Evolutionary conservation across 2,888 invertebrate genomes (phyloP).

Genomic region (Pomacea canaliculata): DNA sequence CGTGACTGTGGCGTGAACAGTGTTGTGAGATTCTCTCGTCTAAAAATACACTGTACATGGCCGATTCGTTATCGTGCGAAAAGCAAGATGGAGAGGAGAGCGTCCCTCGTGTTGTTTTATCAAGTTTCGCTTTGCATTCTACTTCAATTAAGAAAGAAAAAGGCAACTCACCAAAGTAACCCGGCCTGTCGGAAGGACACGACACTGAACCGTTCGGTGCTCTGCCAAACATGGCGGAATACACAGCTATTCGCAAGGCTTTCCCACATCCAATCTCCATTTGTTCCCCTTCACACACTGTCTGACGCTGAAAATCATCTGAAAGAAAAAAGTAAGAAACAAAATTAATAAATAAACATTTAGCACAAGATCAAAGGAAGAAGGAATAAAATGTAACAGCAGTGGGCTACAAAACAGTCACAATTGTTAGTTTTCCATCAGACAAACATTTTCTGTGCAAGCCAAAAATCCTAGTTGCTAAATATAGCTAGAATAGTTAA

Average conservation of each 20-base stretch:
- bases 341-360: not conserved
- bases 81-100: too few species aligned
- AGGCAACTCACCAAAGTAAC: slow-evolving; percentile 36
- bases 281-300: slow-evolving; percentile 92
- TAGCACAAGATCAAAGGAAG: not conserved
- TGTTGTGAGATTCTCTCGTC: too few species aligned
- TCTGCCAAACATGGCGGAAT: slow-evolving; percentile 91
- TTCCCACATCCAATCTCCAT: slow-evolving; percentile 86
- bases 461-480: too few species aligned
- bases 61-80: too few species aligned
- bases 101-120: too few species aligned
- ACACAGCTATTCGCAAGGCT: slow-evolving; percentile 89
- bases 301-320: slow-evolving; percentile 95
- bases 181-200: slow-evolving; percentile 42
- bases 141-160: not conserved
- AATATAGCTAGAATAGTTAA: too few species aligned
- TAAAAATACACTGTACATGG: too few species aligned
- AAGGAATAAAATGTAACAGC: too few species aligned
- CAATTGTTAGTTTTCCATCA: too few species aligned
- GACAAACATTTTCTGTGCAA: too few species aligned
- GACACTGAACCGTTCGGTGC: slow-evolving; percentile 79
- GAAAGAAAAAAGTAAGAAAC: slow-evolving; percentile 66
- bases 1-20: too few species aligned
- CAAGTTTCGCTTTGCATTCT: not conserved
- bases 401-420: too few species aligned